These are phyloP conservation scores for Lycaon pictus DNA, from an alignment of 2,113 vertebrate genomes.

Conservation along the genomic window DNA sequence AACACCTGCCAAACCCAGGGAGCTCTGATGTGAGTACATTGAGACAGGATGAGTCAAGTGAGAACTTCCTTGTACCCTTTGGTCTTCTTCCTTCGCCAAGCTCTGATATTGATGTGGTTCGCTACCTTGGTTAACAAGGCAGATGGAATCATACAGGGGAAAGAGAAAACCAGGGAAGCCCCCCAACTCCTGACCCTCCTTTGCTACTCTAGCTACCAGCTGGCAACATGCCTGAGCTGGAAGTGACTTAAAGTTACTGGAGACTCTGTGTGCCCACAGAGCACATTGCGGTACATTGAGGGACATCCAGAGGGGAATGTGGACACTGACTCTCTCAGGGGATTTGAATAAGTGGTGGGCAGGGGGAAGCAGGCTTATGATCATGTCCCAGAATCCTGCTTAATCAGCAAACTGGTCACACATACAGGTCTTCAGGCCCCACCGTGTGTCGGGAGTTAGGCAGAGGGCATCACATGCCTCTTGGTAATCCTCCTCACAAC, in stretches of 20 bases:
- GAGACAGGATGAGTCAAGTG: rapidly evolving
- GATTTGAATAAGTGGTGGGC: not conserved
- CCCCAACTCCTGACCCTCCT: not conserved
- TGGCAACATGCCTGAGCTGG: too few species aligned
- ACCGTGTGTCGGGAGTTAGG: not conserved
- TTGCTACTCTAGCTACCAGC: not conserved
- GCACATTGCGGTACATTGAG: not conserved
- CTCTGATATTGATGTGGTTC: not conserved
- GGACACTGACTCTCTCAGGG: not conserved
- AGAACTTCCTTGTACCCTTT: not conserved
- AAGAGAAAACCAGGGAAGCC: not conserved
- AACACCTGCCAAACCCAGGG: not conserved
- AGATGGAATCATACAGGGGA: not conserved
- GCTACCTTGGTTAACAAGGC: not conserved
- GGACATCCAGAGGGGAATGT: not conserved
- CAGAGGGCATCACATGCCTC: rapidly evolving
- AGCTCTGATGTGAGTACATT: not conserved
- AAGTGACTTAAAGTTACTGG: not conserved
- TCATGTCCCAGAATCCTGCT: not conserved
- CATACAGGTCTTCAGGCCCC: not conserved
- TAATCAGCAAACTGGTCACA: not conserved
- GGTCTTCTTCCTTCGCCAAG: not conserved
- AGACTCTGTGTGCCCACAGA: not conserved
- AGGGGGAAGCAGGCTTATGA: not conserved
- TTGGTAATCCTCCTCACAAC: not conserved